Conservation (phyloP, 2,888 invertebrate genomes). For the Philhelius pedissequus region DNA sequence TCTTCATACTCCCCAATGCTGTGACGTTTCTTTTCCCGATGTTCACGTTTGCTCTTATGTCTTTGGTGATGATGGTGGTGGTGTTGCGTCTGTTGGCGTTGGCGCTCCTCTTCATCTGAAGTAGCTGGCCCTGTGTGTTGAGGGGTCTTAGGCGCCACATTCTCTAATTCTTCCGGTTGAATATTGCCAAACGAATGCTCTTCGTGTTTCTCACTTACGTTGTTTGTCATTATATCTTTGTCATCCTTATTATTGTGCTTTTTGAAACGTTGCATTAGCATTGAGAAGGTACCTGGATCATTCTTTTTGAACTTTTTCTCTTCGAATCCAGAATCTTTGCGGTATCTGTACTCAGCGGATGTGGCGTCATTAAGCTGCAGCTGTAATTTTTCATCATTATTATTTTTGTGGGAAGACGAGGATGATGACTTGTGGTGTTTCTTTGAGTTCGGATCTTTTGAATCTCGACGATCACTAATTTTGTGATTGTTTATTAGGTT, state of each 20-base stretch:
- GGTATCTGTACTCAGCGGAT: conserved; percentile 74
- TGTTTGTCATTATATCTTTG: conserved; percentile 46
- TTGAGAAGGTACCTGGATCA: conserved; percentile 63
- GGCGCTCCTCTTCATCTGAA: conserved; percentile 68
- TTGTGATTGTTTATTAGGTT: conserved; percentile 79
- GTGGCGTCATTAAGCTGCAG: conserved; percentile 41
- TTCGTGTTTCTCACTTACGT: conserved; percentile 33
- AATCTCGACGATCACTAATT: conserved; percentile 83
- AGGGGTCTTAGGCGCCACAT: conserved; percentile 47
- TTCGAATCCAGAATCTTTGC: conserved; percentile 71
- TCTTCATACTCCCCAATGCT: conserved; percentile 69
- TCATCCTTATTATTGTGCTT: conserved; percentile 71
- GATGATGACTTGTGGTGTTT: conserved; percentile 59
- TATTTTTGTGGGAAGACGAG: conserved; percentile 31
- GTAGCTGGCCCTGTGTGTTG: conserved; percentile 52
- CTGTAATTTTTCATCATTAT: conserved; percentile 68
- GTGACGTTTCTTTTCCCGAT: conserved; percentile 77
- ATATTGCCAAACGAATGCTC: conserved; percentile 32
- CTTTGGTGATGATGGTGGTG: conserved; percentile 73
- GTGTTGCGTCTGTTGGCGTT: conserved; percentile 33
- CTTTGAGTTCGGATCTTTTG: conserved; percentile 81
- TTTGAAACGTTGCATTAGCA: conserved; percentile 55
- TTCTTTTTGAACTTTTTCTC: conserved; percentile 75
- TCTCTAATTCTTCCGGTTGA: conserved; percentile 42
- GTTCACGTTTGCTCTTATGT: conserved; percentile 75